A percentile compares a stretch with the other conserved stretches of the same genome.
Evolutionary conservation across 2,888 invertebrate genomes (phyloP).

Genomic region (Cerastis leucographa): DNA sequence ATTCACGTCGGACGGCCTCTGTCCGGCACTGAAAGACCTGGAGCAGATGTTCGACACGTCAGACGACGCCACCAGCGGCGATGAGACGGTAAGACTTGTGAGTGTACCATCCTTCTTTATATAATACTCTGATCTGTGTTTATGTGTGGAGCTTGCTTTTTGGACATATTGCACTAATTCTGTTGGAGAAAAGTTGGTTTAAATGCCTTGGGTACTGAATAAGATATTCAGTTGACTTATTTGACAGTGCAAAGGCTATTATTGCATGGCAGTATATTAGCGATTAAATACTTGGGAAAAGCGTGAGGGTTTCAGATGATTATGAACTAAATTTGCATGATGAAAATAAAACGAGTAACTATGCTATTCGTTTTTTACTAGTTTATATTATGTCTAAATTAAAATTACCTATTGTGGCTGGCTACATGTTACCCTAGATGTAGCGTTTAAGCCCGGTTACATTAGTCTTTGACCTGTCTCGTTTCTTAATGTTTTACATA

Average conservation of each 20-base stretch:
- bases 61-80: constrained; percentile 96
- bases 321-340: background rate
- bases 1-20: constrained; percentile 96
- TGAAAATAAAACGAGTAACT: background rate
- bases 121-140: constrained; percentile 30
- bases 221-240: background rate
- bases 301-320: background rate
- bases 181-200: background rate
- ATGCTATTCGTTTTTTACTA: background rate
- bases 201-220: background rate
- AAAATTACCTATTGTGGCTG: no score
- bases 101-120: constrained; percentile 77
- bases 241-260: background rate
- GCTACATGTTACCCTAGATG: no score
- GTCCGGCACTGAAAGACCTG: constrained; percentile 96
- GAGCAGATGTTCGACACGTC: constrained; percentile 98
- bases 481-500: background rate
- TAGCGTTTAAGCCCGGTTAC: background rate
- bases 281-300: background rate
- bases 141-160: constrained; percentile 1
- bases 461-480: background rate
- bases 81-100: constrained; percentile 94
- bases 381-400: background rate
- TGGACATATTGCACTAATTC: background rate
- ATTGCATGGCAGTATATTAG: background rate